Evolutionary conservation across 2,888 invertebrate species (phyloP).

Genomic region (Artemia sinica): DNA sequence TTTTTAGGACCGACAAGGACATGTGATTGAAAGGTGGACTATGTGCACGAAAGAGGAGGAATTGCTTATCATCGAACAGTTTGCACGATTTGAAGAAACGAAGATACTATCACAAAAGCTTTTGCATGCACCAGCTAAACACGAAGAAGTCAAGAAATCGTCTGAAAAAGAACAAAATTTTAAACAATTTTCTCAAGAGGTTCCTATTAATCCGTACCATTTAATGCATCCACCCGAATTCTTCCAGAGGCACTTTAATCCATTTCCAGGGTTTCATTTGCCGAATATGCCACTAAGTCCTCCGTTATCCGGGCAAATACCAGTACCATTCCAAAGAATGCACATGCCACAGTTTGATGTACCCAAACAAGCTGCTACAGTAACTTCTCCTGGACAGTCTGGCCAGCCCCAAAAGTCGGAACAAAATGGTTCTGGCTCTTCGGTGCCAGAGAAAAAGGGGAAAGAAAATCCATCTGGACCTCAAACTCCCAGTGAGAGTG

Average conservation of each 20-base stretch:
- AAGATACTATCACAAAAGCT: slow-evolving; percentile 27
- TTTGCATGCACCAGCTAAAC: neutral
- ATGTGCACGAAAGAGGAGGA: slow-evolving; percentile 74
- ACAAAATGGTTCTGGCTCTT: neutral
- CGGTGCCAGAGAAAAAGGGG: neutral
- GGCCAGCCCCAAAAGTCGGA: neutral
- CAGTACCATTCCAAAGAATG: neutral
- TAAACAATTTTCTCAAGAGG: neutral
- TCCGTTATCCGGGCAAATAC: neutral
- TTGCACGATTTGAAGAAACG: slow-evolving; percentile 73
- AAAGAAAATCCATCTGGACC: neutral
- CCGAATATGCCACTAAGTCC: slow-evolving; percentile 6
- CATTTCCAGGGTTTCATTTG: neutral
- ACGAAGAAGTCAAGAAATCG: neutral
- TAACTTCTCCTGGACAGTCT: neutral
- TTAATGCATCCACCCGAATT: neutral
- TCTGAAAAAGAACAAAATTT: neutral
- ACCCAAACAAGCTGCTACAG: neutral
- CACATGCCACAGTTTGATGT: slow-evolving; percentile 5
- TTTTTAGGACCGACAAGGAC: slow-evolving; percentile 58
- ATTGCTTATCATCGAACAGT: slow-evolving; percentile 75
- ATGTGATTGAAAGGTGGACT: slow-evolving; percentile 70
- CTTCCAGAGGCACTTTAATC: neutral
- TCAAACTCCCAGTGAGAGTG: slow-evolving; percentile 8
- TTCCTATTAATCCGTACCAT: slow-evolving; percentile 4